These are phyloP conservation scores for Eulacestoma nigropectus DNA, from an alignment of 2,113 vertebrate species.

Conservation along the genomic window DNA sequence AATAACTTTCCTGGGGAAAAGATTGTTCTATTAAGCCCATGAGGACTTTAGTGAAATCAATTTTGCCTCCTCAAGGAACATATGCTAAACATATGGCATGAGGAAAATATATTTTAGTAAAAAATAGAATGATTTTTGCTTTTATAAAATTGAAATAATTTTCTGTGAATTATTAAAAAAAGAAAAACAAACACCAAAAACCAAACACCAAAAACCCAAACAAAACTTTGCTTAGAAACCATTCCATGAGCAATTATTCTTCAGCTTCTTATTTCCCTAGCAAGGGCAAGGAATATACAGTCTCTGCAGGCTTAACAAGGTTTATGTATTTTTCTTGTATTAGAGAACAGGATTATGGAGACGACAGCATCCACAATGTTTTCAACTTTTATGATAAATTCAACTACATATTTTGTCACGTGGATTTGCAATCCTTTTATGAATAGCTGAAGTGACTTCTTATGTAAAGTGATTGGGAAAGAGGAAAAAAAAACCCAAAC, in stretches of 20 bases:
- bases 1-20: background rate
- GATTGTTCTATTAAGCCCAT: background rate
- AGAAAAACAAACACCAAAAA: background rate
- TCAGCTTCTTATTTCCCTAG: background rate
- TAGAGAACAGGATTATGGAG: background rate
- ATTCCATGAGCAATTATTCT: background rate
- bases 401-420: background rate
- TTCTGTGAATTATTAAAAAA: background rate
- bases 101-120: background rate
- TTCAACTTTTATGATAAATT: background rate
- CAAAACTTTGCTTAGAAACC: background rate
- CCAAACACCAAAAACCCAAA: background rate
- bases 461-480: background rate
- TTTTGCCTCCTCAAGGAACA: background rate
- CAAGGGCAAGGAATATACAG: background rate
- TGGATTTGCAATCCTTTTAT: background rate
- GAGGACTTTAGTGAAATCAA: background rate
- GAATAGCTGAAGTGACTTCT: background rate
- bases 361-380: background rate
- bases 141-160: background rate
- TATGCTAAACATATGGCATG: accelerated
- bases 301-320: background rate
- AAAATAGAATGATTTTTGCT: background rate
- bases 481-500: background rate
- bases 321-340: conserved; percentile 11